These are phyloP conservation scores for Micromussa lordhowensis DNA, from an alignment of 92 coral and sea anemone genomes.

Conservation along the genomic window DNA sequence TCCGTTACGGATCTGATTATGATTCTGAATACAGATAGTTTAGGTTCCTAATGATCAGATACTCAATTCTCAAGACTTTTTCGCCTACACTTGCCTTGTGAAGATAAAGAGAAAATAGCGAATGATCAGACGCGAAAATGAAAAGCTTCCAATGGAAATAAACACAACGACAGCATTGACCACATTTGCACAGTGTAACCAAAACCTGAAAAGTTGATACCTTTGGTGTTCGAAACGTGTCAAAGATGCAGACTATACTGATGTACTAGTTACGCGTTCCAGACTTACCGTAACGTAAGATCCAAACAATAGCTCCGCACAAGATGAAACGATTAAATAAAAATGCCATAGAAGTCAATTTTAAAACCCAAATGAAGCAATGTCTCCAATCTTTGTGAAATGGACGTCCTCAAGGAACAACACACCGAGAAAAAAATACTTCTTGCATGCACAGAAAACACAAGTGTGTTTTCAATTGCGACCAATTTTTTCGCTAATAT, in stretches of 20 bases:
- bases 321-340: background rate
- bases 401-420: background rate
- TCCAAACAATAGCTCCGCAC: background rate
- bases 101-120: background rate
- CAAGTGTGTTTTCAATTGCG: background rate
- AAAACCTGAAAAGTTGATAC: background rate
- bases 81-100: background rate
- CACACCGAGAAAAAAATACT: background rate
- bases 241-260: background rate
- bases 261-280: too few relatives aligned
- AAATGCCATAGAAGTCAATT: background rate
- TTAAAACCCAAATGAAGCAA: background rate
- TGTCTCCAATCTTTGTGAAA: background rate
- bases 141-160: background rate
- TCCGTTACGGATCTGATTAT: background rate
- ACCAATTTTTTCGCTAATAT: background rate
- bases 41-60: background rate
- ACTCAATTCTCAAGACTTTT: background rate
- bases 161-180: background rate
- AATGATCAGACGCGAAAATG: background rate
- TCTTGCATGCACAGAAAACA: background rate
- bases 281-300: conserved; percentile 16
- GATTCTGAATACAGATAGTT: background rate
- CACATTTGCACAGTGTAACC: background rate
- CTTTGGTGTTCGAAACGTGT: background rate